Base-by-base conservation (phyloP, 2,797 vertebrate species). In the Poeciliopsis infans region DNA sequence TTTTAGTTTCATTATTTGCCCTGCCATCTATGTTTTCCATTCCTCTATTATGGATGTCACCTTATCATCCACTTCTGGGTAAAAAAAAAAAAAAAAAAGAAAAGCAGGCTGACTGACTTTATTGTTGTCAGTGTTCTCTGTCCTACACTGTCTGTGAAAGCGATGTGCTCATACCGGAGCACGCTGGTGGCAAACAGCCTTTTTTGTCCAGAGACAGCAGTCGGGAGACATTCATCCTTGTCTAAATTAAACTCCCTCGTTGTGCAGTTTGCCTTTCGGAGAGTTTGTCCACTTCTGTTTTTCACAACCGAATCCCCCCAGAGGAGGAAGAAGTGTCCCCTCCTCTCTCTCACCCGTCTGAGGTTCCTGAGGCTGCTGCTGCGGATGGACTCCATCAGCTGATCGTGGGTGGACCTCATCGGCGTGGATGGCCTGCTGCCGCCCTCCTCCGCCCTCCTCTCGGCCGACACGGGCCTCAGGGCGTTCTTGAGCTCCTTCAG, bases 371-470 rank as follows among this genome's bases (percentile, higher is more conserved):
- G 71, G 91, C 93, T 97, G 94, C 97, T 98, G 76, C 72, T 89
- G 45, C 97, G 96, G 87, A 99, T 99, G 31, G 98, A 95, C 71
- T 97, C 96, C 98, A 99, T 99, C 74, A 99, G 97, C 86, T 97
- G 96, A 81, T 98, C 97, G 4, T 97, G 98, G 64, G 96, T 94
- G 0, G 97, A 98, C 78, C 97, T 96, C 87, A 97, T 95, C 0
- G 98, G 98, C 0, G 98, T 99, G 71, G 97, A 96, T 0, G 98
- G 98, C 86, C 94, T 95, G 83, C 97, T 98, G 68, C 86, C 86
- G 64, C 86, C 86, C 47, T 98, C 97, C 74, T 97, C 97, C 69
- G 84, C 89, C 89, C 95, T 96, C 91, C 93, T 95, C 45, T 98
- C 97, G 41, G 3, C 74, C 0, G 93, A 93, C 88, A 97, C 93